Evolutionary conservation across 1,140 invertebrate genomes (phyloP).

Genomic region (Drosophila suzukii): DNA sequence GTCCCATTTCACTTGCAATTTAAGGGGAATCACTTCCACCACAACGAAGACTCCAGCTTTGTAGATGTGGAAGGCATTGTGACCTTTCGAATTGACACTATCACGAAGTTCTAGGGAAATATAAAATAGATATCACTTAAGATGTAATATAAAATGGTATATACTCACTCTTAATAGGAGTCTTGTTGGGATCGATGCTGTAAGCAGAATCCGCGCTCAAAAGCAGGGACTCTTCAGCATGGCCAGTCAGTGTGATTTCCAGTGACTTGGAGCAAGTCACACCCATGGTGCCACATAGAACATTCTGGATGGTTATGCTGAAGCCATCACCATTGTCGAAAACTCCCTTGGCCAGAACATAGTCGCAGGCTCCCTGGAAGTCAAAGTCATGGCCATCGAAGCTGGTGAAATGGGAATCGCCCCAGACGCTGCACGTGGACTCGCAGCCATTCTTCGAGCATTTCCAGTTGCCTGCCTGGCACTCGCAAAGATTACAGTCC

Average conservation of each 20-base stretch:
- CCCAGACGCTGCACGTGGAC: slow-evolving; percentile 92
- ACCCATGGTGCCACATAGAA: slow-evolving; percentile 91
- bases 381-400: slow-evolving; percentile 94
- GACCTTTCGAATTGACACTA: slow-evolving; percentile 64
- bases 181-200: slow-evolving; percentile 66
- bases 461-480: slow-evolving; percentile 88
- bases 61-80: slow-evolving; percentile 76
- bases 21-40: slow-evolving; percentile 91
- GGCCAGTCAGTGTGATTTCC: slow-evolving; percentile 85
- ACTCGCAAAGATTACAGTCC: slow-evolving; percentile 93
- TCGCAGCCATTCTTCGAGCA: slow-evolving; percentile 88
- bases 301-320: slow-evolving; percentile 88
- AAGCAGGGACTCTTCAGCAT: slow-evolving; percentile 87
- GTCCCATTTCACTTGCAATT: slow-evolving; percentile 94
- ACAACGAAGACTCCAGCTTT: slow-evolving; percentile 91
- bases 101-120: slow-evolving; percentile 61
- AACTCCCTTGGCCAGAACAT: slow-evolving; percentile 91
- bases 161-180: slow-evolving; percentile 73
- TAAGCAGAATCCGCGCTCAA: slow-evolving; percentile 86
- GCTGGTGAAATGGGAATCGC: slow-evolving; percentile 94
- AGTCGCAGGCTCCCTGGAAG: slow-evolving; percentile 95
- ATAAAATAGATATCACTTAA: neutral
- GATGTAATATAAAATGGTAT: neutral
- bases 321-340: slow-evolving; percentile 87
- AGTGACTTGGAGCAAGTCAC: slow-evolving; percentile 95